Percentiles rank a stretch among this genome's conserved stretches.
Evolutionary conservation across 1,140 invertebrate genomes (phyloP).

Genomic region (Tigriopus japonicus): DNA sequence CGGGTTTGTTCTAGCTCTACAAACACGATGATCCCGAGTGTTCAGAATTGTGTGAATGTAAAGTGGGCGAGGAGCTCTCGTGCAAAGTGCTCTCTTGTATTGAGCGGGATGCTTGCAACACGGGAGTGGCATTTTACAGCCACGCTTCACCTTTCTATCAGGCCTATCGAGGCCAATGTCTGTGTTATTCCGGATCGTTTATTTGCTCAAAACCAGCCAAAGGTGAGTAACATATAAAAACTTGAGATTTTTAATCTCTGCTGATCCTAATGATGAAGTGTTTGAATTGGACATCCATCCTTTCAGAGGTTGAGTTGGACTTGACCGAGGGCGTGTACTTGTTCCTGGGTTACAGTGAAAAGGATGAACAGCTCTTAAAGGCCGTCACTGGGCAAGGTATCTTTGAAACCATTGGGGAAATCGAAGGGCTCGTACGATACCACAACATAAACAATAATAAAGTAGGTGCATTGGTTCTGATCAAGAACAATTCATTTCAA

Average conservation of each 20-base stretch:
- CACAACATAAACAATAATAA: slow-evolving; percentile 14
- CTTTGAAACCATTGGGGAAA: slow-evolving; percentile 18
- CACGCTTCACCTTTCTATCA: slow-evolving; percentile 70
- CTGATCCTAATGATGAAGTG: background rate
- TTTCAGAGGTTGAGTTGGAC: slow-evolving; percentile 45
- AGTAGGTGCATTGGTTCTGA: background rate
- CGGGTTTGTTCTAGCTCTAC: slow-evolving; percentile 66
- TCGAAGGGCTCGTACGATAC: slow-evolving; percentile 11
- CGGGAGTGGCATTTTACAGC: slow-evolving; percentile 58
- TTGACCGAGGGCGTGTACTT: slow-evolving; percentile 60
- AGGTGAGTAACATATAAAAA: slow-evolving; percentile 31
- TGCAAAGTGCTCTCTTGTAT: slow-evolving; percentile 64
- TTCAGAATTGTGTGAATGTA: slow-evolving; percentile 58
- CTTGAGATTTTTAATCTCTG: background rate
- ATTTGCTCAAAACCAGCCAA: slow-evolving; percentile 71
- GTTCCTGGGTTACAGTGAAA: slow-evolving; percentile 65
- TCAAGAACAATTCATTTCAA: too few relatives aligned
- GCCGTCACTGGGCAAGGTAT: slow-evolving; percentile 16
- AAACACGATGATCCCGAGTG: slow-evolving; percentile 62
- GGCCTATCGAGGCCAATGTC: slow-evolving; percentile 61
- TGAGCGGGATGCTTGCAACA: slow-evolving; percentile 57
- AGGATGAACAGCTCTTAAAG: slow-evolving; percentile 59
- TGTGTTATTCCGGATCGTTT: slow-evolving; percentile 71
- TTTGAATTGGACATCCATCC: slow-evolving; percentile 15
- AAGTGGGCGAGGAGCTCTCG: slow-evolving; percentile 46